Evolutionary conservation across 1,140 invertebrate genomes (phyloP).

Genomic region (Grapholita molesta): DNA sequence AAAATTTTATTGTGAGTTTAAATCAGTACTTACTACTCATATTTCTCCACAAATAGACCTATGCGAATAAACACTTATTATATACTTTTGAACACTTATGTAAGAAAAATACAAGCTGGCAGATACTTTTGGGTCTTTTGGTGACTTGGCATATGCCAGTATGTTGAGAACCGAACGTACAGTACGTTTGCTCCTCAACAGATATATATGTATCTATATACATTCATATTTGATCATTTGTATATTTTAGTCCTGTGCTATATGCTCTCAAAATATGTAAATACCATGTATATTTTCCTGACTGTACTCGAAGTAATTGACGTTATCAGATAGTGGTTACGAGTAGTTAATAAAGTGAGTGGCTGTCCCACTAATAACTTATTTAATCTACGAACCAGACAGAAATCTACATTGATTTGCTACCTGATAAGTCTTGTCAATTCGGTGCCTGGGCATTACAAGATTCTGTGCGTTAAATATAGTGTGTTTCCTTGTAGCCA

Average conservation of each 20-base stretch:
- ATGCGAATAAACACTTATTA: too few relatives aligned
- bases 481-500: background rate
- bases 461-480: background rate
- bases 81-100: too few relatives aligned
- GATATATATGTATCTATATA: background rate
- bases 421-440: constrained; percentile 8
- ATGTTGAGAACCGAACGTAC: too few relatives aligned
- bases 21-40: too few relatives aligned
- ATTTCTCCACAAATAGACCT: too few relatives aligned
- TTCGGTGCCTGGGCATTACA: background rate
- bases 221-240: background rate
- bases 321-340: constrained; percentile 5
- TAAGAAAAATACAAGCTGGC: too few relatives aligned
- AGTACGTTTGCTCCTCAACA: background rate
- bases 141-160: too few relatives aligned
- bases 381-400: background rate
- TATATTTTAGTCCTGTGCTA: background rate
- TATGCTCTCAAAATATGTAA: background rate
- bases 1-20: too few relatives aligned
- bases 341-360: background rate
- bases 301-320: constrained; percentile 1
- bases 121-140: too few relatives aligned
- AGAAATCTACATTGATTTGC: constrained; percentile 15
- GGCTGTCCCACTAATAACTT: background rate
- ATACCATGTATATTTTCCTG: background rate